phyloP scores from a whole-genome alignment of 2,797 vertebrate species.

The Chloroceryle inda region DNA sequence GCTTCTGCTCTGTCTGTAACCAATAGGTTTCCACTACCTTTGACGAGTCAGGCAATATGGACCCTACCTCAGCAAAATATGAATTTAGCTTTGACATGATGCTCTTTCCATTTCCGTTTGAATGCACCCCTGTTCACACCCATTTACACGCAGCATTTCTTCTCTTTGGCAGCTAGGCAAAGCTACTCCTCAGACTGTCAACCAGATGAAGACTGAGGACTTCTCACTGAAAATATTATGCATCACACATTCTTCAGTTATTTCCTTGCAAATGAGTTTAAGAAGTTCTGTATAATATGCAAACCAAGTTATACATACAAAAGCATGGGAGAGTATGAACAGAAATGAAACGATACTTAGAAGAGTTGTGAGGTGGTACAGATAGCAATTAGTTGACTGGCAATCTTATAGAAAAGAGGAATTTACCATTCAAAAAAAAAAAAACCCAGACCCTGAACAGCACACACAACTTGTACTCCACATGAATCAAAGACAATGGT shows the following conservation, averaged over 20 bases:
- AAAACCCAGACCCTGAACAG: background rate
- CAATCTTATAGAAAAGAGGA: background rate
- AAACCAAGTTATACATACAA: slow-evolving; percentile 20
- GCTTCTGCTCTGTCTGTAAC: background rate
- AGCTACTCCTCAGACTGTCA: background rate
- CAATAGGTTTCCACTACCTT: background rate
- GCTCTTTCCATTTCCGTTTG: background rate
- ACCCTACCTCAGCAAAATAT: background rate
- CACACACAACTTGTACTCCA: background rate
- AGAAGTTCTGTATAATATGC: background rate
- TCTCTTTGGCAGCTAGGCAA: background rate
- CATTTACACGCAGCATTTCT: background rate
- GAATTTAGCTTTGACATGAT: background rate
- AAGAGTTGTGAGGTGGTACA: background rate
- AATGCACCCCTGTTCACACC: background rate
- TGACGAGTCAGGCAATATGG: background rate
- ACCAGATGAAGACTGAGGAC: background rate
- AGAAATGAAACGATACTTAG: slow-evolving; percentile 16
- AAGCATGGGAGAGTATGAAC: background rate
- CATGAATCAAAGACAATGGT: background rate
- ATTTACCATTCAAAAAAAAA: background rate
- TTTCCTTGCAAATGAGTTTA: background rate
- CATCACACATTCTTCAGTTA: background rate
- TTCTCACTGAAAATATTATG: slow-evolving; percentile 29
- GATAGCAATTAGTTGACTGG: background rate